Percentiles rank a stretch among this genome's conserved stretches.
Conservation (phyloP, 2,888 invertebrate species). For the Apamea epomidion region DNA sequence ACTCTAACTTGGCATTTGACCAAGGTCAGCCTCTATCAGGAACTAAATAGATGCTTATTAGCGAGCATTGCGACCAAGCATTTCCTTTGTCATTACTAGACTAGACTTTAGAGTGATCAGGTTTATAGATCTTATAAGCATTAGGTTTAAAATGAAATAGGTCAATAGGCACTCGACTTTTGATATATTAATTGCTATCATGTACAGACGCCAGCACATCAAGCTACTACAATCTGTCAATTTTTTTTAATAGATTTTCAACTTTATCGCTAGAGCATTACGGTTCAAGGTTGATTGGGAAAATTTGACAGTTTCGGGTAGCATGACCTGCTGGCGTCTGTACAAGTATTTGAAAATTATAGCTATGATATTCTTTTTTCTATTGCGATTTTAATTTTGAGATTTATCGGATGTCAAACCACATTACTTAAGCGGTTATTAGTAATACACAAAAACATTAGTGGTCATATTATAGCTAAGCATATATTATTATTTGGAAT, state of each 20-base stretch:
- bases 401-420: slow-evolving; percentile 2
- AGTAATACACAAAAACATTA: slow-evolving; percentile 10
- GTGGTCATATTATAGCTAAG: background rate
- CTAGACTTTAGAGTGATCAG: slow-evolving; percentile 3
- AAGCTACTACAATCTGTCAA: too few relatives aligned
- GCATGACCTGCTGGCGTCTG: too few relatives aligned
- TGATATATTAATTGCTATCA: background rate
- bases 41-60: background rate
- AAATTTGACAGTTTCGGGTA: too few relatives aligned
- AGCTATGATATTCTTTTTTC: background rate
- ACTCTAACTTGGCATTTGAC: slow-evolving; percentile 3
- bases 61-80: background rate
- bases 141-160: background rate
- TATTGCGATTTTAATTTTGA: background rate
- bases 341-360: slow-evolving; percentile 1
- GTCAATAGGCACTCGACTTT: background rate
- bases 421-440: background rate
- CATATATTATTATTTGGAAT: background rate
- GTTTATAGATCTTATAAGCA: background rate
- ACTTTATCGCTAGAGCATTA: too few relatives aligned
- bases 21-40: background rate
- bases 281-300: too few relatives aligned
- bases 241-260: too few relatives aligned
- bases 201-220: background rate
- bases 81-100: background rate